Evolutionary conservation across 2,113 vertebrate species (phyloP).

Genomic region (Crotalus tigris): DNA sequence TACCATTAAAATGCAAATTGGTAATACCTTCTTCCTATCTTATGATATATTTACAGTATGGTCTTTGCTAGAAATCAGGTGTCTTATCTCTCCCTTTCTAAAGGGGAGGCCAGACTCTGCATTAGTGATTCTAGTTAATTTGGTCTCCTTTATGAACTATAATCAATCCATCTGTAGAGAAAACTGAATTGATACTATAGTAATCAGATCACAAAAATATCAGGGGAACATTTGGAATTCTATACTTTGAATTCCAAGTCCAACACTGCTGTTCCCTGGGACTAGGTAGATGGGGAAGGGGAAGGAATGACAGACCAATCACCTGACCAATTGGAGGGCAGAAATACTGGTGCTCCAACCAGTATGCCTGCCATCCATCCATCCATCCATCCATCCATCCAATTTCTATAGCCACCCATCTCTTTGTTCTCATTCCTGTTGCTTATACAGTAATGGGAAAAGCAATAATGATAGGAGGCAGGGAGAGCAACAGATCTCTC

Average conservation of each 20-base stretch:
- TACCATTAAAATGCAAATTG: constrained; percentile 13
- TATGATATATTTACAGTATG: constrained; percentile 12
- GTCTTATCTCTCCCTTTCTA: not conserved
- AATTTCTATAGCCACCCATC: not conserved
- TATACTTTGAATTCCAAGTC: not conserved
- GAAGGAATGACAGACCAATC: not conserved
- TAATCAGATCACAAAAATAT: constrained; percentile 20
- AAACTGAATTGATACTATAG: not conserved
- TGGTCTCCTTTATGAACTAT: not conserved
- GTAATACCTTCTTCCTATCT: not conserved
- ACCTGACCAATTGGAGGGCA: not conserved
- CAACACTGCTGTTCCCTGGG: not conserved
- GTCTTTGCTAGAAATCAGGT: not conserved
- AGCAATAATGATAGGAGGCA: not conserved
- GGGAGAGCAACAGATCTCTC: not conserved
- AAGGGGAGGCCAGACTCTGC: not conserved
- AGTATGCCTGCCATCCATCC: not conserved
- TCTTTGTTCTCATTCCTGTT: not conserved
- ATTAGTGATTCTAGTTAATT: not conserved
- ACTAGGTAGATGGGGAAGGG: not conserved
- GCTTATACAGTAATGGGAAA: not conserved
- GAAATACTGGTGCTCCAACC: not conserved
- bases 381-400: not conserved
- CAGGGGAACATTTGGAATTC: not conserved
- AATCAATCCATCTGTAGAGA: not conserved